Conservation (phyloP, 2,888 invertebrate species). For the Sminthurides aquaticus region DNA sequence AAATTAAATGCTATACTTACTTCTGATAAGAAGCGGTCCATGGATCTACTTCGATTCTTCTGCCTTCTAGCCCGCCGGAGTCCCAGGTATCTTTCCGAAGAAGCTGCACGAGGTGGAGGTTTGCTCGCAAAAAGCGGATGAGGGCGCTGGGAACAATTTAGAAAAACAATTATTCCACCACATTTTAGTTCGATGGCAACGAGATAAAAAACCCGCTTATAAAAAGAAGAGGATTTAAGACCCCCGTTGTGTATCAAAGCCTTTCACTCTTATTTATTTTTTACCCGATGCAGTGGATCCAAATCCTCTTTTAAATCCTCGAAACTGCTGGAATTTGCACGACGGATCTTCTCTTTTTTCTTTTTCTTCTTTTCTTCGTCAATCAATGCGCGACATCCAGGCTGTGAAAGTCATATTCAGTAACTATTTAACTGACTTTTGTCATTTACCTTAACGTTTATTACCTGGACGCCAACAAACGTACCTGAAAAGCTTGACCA, state of each 20-base stretch:
- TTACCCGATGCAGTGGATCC: slow-evolving; percentile 32
- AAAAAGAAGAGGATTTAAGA: no score
- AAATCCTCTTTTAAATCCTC: slow-evolving; percentile 30
- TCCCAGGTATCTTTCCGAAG: not conserved
- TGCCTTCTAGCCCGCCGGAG: not conserved
- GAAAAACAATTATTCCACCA: no score
- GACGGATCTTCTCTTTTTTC: slow-evolving; percentile 25
- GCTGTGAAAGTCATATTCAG: slow-evolving; percentile 22
- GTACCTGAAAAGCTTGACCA: slow-evolving; percentile 31
- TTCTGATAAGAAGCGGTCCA: not conserved
- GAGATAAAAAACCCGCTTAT: no score
- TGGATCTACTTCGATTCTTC: not conserved
- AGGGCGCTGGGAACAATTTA: not conserved
- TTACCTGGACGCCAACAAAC: not conserved
- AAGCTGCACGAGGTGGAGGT: not conserved
- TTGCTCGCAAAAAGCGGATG: slow-evolving; percentile 8
- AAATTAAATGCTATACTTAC: no score
- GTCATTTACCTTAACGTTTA: not conserved
- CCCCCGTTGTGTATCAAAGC: no score
- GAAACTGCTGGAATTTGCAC: slow-evolving; percentile 31
- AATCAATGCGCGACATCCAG: slow-evolving; percentile 27
- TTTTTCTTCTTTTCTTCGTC: slow-evolving; percentile 15
- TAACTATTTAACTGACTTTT: no score
- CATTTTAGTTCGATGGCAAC: no score
- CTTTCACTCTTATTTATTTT: no score